Evolutionary conservation across 2,113 vertebrate species (phyloP).

Genomic region (Pterocles burchelli): DNA sequence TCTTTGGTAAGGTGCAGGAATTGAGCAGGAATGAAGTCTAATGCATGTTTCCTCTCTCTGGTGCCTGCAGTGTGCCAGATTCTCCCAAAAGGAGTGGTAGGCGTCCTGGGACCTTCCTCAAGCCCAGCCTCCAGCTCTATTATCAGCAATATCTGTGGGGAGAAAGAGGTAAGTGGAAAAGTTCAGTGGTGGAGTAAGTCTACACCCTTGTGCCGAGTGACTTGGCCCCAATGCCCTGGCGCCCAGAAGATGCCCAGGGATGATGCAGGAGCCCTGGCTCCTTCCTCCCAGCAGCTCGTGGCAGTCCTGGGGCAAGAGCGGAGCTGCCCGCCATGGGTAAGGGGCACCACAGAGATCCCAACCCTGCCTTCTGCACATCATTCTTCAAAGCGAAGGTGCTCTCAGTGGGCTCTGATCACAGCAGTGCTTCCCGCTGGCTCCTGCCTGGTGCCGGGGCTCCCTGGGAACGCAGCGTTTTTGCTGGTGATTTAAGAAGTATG

Average conservation of each 20-base stretch:
- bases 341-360: background rate
- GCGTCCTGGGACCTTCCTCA: slow-evolving; percentile 93
- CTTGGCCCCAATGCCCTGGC: rapidly evolving
- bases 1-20: background rate
- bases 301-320: background rate
- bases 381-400: background rate
- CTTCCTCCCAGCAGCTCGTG: rapidly evolving
- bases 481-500: background rate
- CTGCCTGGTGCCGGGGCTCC: background rate
- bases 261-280: background rate
- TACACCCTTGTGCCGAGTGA: rapidly evolving
- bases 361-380: rapidly evolving
- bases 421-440: background rate
- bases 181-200: rapidly evolving
- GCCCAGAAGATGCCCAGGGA: background rate
- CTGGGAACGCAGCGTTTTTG: background rate
- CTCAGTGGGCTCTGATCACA: rapidly evolving
- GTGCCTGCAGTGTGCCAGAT: slow-evolving; percentile 93
- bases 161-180: slow-evolving; percentile 91
- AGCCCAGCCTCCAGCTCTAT: slow-evolving; percentile 98
- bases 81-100: slow-evolving; percentile 96
- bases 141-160: slow-evolving; percentile 99
- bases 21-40: background rate
- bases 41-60: background rate
- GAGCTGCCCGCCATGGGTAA: rapidly evolving